Conservation (phyloP, 2,888 invertebrate genomes). For the Acronicta aceris region DNA sequence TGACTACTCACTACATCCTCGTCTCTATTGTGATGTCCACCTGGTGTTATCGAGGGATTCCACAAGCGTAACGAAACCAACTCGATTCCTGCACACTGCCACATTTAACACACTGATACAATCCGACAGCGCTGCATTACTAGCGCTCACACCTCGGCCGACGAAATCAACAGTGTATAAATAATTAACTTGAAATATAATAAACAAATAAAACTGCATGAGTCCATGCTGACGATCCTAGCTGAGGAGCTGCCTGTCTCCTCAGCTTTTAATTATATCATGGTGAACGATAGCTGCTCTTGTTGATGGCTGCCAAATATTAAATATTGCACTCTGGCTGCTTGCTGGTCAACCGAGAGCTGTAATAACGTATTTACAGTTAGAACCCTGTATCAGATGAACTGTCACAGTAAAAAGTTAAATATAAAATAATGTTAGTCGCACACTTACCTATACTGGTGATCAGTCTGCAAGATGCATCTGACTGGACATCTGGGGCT, state of each 20-base stretch:
- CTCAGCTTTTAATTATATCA: constrained; percentile 49
- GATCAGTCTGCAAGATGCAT: constrained; percentile 86
- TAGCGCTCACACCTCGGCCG: constrained; percentile 63
- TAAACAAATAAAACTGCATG: constrained; percentile 76
- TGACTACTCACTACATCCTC: constrained; percentile 76
- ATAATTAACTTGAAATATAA: constrained; percentile 78
- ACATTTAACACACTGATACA: constrained; percentile 42
- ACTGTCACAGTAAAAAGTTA: too few species aligned
- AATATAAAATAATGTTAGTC: neutral
- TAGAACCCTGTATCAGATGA: constrained; percentile 1
- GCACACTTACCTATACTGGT: constrained; percentile 64
- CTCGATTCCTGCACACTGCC: constrained; percentile 41
- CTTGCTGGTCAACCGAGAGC: constrained; percentile 76
- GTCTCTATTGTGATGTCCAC: constrained; percentile 65
- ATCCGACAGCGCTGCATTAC: constrained; percentile 43
- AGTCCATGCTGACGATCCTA: constrained; percentile 77
- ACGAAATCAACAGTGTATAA: constrained; percentile 77
- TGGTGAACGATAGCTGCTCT: constrained; percentile 74
- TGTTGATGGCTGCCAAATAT: constrained; percentile 77
- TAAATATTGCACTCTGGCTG: constrained; percentile 79
- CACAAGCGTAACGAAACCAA: constrained; percentile 68
- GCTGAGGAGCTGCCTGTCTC: constrained; percentile 62
- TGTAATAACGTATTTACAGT: constrained; percentile 60
- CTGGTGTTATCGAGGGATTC: constrained; percentile 72
- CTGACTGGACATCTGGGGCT: constrained; percentile 82